These are phyloP conservation scores for Epirrita christyi DNA, from an alignment of 2,888 invertebrate species.

Conservation along the genomic window DNA sequence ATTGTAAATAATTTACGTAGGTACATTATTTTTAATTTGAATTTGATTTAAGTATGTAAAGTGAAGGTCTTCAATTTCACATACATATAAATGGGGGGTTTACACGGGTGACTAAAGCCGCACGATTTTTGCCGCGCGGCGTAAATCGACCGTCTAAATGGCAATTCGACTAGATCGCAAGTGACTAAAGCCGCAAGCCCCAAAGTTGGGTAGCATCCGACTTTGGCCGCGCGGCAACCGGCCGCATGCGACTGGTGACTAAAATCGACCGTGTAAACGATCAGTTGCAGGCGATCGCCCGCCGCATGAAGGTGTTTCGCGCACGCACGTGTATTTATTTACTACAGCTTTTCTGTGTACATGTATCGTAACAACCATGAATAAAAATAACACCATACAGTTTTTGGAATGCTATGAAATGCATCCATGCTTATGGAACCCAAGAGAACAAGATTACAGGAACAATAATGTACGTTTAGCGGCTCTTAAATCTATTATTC, in stretches of 20 bases:
- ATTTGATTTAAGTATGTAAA: no score
- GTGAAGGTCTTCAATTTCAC: no score
- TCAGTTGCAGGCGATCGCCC: slow-evolving; percentile 39
- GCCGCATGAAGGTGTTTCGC: slow-evolving; percentile 35
- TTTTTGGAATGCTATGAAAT: no score
- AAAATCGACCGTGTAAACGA: slow-evolving; percentile 36
- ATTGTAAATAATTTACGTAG: no score
- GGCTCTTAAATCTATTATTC: no score
- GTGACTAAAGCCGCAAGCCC: slow-evolving; percentile 53
- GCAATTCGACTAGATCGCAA: slow-evolving; percentile 35
- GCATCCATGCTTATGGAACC: no score
- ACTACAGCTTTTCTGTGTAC: slow-evolving; percentile 24
- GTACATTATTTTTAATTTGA: no score
- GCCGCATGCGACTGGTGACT: slow-evolving; percentile 60
- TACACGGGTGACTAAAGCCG: slow-evolving; percentile 48
- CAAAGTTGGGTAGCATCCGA: slow-evolving; percentile 55
- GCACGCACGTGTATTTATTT: slow-evolving; percentile 42
- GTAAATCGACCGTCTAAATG: slow-evolving; percentile 22
- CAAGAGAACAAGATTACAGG: no score
- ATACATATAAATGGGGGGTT: no score
- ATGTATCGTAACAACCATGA: not conserved
- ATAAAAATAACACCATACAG: no score
- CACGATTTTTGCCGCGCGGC: slow-evolving; percentile 35
- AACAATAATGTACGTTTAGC: no score
- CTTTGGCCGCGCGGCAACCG: slow-evolving; percentile 51